These are phyloP conservation scores for Ambastaia sidthimunki DNA, from an alignment of 2,797 vertebrate genomes.

Conservation along the genomic window DNA sequence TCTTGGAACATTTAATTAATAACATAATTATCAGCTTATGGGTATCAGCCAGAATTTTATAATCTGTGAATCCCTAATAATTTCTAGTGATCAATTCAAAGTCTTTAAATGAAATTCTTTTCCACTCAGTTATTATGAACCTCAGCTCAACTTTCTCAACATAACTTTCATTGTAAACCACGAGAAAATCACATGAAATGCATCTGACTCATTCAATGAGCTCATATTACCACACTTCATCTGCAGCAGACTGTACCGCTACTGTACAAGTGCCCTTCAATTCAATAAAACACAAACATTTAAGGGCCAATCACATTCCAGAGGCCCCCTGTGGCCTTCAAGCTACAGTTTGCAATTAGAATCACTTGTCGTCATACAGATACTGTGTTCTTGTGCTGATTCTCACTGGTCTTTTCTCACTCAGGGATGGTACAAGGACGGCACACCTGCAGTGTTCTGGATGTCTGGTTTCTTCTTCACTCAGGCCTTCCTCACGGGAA, in stretches of 20 bases:
- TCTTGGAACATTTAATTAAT: too few relatives aligned
- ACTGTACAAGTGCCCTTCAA: constrained; percentile 7
- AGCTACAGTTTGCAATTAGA: constrained; percentile 8
- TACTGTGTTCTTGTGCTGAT: constrained; percentile 27
- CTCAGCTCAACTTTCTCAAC: neutral
- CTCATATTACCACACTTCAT: constrained; percentile 16
- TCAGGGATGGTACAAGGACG: constrained; percentile 85
- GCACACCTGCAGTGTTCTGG: constrained; percentile 86
- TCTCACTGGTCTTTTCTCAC: neutral
- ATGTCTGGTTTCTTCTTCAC: constrained; percentile 94
- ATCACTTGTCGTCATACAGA: neutral
- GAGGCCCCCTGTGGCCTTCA: neutral
- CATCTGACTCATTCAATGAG: constrained; percentile 37
- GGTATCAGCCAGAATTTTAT: too few relatives aligned
- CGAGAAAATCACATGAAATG: constrained; percentile 56
- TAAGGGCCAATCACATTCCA: neutral
- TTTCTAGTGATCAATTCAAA: constrained; percentile 1
- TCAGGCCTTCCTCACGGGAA: constrained; percentile 89
- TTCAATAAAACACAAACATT: neutral
- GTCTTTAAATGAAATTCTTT: neutral
- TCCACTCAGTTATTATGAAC: neutral
- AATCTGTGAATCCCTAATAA: neutral
- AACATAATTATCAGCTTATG: too few relatives aligned
- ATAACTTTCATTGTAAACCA: constrained; percentile 30
- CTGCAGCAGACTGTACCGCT: constrained; percentile 10